Percentiles rank a stretch among this genome's conserved stretches.
These are phyloP conservation scores for Monarcha castaneiventris DNA, from an alignment of 2,113 vertebrate species.

Conservation along the genomic window DNA sequence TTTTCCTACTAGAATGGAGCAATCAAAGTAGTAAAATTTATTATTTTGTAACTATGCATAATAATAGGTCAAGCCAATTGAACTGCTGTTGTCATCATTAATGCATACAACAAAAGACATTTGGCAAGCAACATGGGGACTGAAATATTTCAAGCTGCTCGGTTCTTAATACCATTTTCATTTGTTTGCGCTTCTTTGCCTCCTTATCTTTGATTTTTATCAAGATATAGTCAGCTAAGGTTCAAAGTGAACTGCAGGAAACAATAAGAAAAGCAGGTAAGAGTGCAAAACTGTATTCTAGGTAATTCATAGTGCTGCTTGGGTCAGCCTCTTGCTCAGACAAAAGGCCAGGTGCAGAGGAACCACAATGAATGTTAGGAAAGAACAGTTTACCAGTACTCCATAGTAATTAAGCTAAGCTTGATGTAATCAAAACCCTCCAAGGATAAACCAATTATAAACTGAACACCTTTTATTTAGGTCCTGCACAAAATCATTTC, in stretches of 20 bases:
- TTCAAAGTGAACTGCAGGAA: not conserved
- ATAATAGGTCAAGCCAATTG: not conserved
- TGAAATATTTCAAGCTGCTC: not conserved
- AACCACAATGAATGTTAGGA: fast-evolving
- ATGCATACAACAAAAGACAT: not conserved
- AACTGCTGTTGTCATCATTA: not conserved
- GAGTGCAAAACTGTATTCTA: not conserved
- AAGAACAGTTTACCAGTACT: not conserved
- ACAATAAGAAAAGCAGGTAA: not conserved
- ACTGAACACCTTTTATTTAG: not conserved
- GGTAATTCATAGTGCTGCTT: not conserved
- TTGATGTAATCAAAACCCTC: not conserved
- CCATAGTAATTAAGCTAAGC: not conserved
- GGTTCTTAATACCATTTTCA: not conserved
- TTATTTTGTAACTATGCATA: not conserved
- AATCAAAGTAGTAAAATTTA: not conserved
- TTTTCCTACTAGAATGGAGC: not conserved
- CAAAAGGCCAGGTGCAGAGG: not conserved
- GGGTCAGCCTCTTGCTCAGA: not conserved
- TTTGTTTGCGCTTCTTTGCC: not conserved
- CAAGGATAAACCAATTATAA: not conserved
- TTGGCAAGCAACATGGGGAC: not conserved
- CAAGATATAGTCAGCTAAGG: not conserved
- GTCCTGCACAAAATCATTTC: not conserved
- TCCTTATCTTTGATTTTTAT: not conserved